These are phyloP conservation scores for Bombylius discolor DNA, from an alignment of 2,888 invertebrate genomes.

Conservation along the genomic window DNA sequence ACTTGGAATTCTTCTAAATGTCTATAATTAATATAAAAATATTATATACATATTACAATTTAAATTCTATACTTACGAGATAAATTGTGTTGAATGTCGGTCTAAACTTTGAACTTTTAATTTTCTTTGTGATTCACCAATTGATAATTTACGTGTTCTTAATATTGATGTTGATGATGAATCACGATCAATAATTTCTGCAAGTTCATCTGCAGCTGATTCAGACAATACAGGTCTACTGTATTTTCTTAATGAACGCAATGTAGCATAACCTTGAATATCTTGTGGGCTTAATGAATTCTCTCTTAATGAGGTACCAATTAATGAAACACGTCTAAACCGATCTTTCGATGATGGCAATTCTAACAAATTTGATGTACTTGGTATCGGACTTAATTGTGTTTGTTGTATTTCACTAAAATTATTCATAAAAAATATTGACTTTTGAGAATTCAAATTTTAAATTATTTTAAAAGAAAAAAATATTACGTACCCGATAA, in stretches of 20 bases:
- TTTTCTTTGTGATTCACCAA: slow-evolving; percentile 29
- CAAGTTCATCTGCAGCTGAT: slow-evolving; percentile 44
- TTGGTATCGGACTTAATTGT: slow-evolving; percentile 78
- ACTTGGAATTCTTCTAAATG: slow-evolving; percentile 30
- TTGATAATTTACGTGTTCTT: slow-evolving; percentile 26
- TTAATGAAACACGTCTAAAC: slow-evolving; percentile 26
- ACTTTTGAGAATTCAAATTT: background rate
- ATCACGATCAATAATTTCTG: slow-evolving; percentile 37
- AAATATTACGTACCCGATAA: slow-evolving; percentile 39
- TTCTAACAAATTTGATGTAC: slow-evolving; percentile 58
- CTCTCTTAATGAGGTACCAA: slow-evolving; percentile 26
- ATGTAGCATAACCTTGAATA: slow-evolving; percentile 60
- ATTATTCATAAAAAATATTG: background rate
- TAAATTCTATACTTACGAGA: slow-evolving; percentile 21
- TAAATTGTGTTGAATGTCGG: slow-evolving; percentile 26
- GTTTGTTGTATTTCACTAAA: slow-evolving; percentile 54
- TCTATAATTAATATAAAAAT: slow-evolving; percentile 12
- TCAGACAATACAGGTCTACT: slow-evolving; percentile 54
- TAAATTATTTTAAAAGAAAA: background rate
- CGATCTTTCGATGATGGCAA: slow-evolving; percentile 27
- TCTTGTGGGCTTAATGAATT: slow-evolving; percentile 55
- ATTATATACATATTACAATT: background rate
- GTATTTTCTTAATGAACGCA: slow-evolving; percentile 53
- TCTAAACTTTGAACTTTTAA: slow-evolving; percentile 33
- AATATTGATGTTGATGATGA: slow-evolving; percentile 16